These are phyloP conservation scores for Oceanites oceanicus DNA, from an alignment of 2,113 vertebrate species.

Conservation along the genomic window DNA sequence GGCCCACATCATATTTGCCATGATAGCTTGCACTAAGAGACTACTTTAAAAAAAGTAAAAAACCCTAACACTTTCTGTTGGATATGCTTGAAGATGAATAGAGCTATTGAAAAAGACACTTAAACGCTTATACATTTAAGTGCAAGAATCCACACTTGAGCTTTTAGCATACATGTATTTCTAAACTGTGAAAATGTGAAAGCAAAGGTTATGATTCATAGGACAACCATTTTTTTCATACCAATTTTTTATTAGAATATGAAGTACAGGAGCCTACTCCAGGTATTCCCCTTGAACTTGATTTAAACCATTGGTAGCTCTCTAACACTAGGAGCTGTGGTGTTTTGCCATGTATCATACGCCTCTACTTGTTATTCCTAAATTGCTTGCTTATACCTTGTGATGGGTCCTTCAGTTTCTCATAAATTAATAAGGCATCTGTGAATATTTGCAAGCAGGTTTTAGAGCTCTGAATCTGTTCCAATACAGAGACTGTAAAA, in stretches of 20 bases:
- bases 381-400: constrained; percentile 72
- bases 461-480: constrained; percentile 60
- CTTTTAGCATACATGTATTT: constrained; percentile 64
- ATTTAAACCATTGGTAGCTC: constrained; percentile 52
- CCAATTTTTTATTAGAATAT: constrained; percentile 59
- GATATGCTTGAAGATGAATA: constrained; percentile 29
- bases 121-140: constrained; percentile 12
- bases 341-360: constrained; percentile 41
- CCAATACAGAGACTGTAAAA: constrained; percentile 27
- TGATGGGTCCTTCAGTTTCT: constrained; percentile 70
- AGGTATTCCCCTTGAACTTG: constrained; percentile 52
- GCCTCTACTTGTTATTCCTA: constrained; percentile 57
- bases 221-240: constrained; percentile 39
- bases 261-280: background rate
- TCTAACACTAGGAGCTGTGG: background rate
- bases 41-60: background rate
- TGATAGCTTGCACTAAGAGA: background rate
- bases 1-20: background rate
- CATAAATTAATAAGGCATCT: constrained; percentile 78
- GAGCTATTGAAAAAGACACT: constrained; percentile 24
- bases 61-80: background rate
- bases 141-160: constrained; percentile 46
- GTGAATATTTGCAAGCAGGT: constrained; percentile 65
- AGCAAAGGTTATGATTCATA: constrained; percentile 60
- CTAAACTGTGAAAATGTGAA: constrained; percentile 61